Conservation (phyloP, 2,113 vertebrate genomes). For the Scolopax mira region DNA sequence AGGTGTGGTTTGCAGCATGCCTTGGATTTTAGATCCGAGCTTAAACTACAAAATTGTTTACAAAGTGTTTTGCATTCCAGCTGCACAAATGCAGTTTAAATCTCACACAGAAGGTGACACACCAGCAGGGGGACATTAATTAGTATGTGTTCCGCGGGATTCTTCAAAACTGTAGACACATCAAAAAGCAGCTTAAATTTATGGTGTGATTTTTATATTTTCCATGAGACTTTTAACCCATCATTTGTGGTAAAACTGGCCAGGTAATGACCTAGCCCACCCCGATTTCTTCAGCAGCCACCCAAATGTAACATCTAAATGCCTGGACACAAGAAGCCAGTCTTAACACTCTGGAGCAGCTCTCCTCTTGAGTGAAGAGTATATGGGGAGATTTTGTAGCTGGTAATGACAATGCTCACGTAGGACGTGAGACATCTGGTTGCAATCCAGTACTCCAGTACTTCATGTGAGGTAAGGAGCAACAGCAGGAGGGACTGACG, state of each 20-base stretch:
- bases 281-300: not conserved
- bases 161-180: not conserved
- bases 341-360: not conserved
- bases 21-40: not conserved
- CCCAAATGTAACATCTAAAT: not conserved
- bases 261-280: not conserved
- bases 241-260: not conserved
- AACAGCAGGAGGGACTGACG: not conserved
- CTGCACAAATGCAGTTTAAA: not conserved
- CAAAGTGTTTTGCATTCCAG: not conserved
- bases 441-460: not conserved
- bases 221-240: not conserved
- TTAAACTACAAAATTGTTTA: not conserved
- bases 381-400: not conserved
- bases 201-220: not conserved
- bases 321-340: not conserved
- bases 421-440: not conserved
- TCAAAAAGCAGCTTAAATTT: not conserved
- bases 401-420: fast-evolving
- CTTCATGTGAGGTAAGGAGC: fast-evolving
- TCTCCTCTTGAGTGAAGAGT: not conserved
- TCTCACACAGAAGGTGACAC: not conserved
- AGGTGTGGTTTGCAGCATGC: not conserved
- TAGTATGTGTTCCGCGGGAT: not conserved
- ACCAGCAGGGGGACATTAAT: not conserved